A percentile compares a stretch with the other conserved stretches of the same genome.
phyloP scores from a whole-genome alignment of 1,140 invertebrate species.

The Orussus abietinus region DNA sequence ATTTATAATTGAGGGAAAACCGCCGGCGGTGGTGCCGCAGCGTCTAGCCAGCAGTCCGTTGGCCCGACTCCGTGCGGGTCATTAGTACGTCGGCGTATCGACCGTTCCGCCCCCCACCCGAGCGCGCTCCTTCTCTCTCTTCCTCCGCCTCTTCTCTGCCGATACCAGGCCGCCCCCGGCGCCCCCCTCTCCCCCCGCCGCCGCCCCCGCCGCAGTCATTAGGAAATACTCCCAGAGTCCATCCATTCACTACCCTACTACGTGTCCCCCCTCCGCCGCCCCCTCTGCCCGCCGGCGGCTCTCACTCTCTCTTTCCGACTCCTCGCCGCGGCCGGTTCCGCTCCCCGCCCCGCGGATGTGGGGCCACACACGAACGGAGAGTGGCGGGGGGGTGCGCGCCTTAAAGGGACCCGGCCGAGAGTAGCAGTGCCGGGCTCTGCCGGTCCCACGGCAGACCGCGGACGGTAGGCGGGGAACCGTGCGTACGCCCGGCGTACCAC shows the following conservation, averaged over 20 bases:
- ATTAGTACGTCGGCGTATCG: slow-evolving; percentile 41
- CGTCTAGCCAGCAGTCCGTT: slow-evolving; percentile 41
- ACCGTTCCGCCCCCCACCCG: slow-evolving; percentile 17
- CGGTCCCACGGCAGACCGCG: background rate
- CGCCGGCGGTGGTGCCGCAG: slow-evolving; percentile 29
- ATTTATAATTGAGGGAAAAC: slow-evolving; percentile 37
- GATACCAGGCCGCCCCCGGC: slow-evolving; percentile 8
- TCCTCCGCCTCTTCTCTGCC: slow-evolving; percentile 5
- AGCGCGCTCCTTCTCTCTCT: slow-evolving; percentile 3
- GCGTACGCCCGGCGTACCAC: slow-evolving; percentile 25
- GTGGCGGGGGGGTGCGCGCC: no score
- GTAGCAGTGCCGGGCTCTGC: background rate
- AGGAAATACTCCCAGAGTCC: slow-evolving; percentile 37
- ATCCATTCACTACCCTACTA: slow-evolving; percentile 34
- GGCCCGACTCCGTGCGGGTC: slow-evolving; percentile 37
- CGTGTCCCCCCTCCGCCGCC: slow-evolving; percentile 3
- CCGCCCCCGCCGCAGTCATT: slow-evolving; percentile 26
- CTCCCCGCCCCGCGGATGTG: no score
- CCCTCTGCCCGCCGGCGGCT: slow-evolving; percentile 8
- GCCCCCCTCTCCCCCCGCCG: slow-evolving; percentile 12
- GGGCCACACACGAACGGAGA: no score
- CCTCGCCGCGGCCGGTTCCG: no score
- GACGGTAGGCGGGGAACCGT: slow-evolving; percentile 9
- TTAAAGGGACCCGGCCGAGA: no score
- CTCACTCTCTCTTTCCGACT: slow-evolving; percentile 9